These are phyloP conservation scores for Centropristis striata DNA, from an alignment of 2,113 vertebrate genomes.

Conservation along the genomic window DNA sequence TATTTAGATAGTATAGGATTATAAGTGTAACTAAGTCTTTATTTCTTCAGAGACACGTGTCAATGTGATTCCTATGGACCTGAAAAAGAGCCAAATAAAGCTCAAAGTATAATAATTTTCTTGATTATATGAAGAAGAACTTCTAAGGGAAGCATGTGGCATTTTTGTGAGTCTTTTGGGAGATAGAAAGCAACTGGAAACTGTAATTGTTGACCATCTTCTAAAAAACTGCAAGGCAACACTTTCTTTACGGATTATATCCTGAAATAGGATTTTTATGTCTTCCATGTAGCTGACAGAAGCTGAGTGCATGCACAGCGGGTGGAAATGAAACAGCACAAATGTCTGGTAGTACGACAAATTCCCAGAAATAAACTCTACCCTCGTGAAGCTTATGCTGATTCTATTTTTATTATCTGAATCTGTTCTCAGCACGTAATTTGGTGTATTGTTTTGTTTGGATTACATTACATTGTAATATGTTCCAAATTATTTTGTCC, in stretches of 20 bases:
- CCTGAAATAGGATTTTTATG: not conserved
- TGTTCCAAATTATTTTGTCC: conserved; percentile 11
- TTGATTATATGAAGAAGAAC: no score
- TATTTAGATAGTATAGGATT: no score
- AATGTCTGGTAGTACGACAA: not conserved
- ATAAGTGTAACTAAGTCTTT: no score
- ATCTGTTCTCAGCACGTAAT: conserved; percentile 1
- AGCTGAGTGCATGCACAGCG: no score
- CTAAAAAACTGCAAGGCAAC: not conserved
- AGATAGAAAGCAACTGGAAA: not conserved
- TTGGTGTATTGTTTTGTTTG: not conserved
- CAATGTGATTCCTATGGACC: not conserved
- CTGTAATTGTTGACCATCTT: not conserved
- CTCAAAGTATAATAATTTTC: no score
- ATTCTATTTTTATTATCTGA: not conserved
- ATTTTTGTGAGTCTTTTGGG: not conserved
- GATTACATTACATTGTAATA: not conserved
- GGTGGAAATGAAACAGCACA: not conserved
- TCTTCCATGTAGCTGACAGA: not conserved
- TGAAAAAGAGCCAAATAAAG: not conserved
- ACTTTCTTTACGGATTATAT: not conserved
- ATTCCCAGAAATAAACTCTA: not conserved
- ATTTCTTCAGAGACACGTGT: no score
- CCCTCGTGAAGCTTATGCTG: not conserved
- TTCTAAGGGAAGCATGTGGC: not conserved